Evolutionary conservation across 2,888 invertebrate species (phyloP), one percentile per base, ranked within the genome.

Genomic region (Dryococelus australis): DNA sequence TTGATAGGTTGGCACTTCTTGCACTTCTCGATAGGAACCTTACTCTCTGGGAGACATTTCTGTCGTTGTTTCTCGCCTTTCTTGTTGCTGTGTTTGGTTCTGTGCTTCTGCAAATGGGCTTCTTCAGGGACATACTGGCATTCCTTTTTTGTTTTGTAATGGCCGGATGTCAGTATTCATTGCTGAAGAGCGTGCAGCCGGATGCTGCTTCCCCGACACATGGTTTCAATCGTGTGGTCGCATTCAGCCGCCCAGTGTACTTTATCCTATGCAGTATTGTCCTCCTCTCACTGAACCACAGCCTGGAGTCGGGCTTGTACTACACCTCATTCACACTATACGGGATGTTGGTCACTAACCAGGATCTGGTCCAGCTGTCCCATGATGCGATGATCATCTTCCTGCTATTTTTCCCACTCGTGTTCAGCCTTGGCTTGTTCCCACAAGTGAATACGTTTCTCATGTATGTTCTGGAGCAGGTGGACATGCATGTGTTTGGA

Each of bases 171-270:
- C 99, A 99, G 92, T 99, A 99, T 92, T 99, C 98, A 0, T 93
- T 99, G 89, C 93, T 99, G 89, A 99, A 99, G 93, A 99, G 86
- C 90, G 99, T 99, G 0, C 99, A 99, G 91, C 99, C 99, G 0
- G 99, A 99, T 92, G 98, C 99, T 0, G 97, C 99, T 0, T 99
- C 99, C 3, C 99, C 99, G 0, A 98, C 99, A 79, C 99, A 99
- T 92, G 99, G 99, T 20, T 99, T 98, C 91, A 99, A 99, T 92
- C 96, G 97, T 90, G 65, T 88, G 20, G 87, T 90, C 89, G 97
- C 98, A 65, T 99, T 98, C 92, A 98, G 98, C 35, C 95, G 98
- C 89, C 98, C 99, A 9, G 96, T 98, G 26, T 99, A 99, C 93
- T 99, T 98, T 91, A 97, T 97, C 90, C 91, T 98, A 80, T 97